Percentiles rank a stretch among this genome's conserved stretches.
Conservation (phyloP, 2,888 invertebrate species). For the Epinotia bilunana region DNA sequence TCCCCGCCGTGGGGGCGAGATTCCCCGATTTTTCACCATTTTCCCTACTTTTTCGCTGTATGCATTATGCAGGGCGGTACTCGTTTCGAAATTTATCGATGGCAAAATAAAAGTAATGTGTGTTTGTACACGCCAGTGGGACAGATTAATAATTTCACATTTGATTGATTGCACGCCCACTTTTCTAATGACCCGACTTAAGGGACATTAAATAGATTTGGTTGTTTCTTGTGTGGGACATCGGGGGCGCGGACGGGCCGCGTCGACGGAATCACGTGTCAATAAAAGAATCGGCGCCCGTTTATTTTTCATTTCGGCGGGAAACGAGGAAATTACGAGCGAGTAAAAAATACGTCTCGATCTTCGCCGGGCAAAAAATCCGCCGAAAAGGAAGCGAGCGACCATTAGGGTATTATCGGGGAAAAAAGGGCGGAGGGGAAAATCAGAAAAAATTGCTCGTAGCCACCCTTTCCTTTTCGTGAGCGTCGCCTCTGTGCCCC, state of each 20-base stretch:
- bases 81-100: constrained; percentile 73
- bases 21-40: constrained; percentile 72
- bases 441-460: constrained; percentile 81
- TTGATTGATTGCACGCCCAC: constrained; percentile 4
- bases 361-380: constrained; percentile 75
- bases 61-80: constrained; percentile 78
- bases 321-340: constrained; percentile 79
- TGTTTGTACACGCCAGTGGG: constrained; percentile 18
- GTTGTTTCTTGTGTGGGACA: constrained; percentile 10
- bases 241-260: constrained; percentile 30
- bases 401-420: constrained; percentile 85
- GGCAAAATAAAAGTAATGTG: constrained; percentile 71
- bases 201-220: not conserved
- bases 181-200: not conserved
- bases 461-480: constrained; percentile 83
- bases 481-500: constrained; percentile 71
- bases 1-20: constrained; percentile 70
- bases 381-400: constrained; percentile 82
- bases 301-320: constrained; percentile 76
- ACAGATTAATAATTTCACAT: constrained; percentile 15
- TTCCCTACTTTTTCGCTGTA: constrained; percentile 70
- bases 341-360: constrained; percentile 81
- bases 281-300: constrained; percentile 62
- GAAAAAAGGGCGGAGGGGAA: constrained; percentile 73
- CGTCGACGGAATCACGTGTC: constrained; percentile 63